A percentile compares a stretch with the other conserved stretches of the same genome.
Conservation (phyloP, 2,113 vertebrate species). For the Anas platyrhynchos region DNA sequence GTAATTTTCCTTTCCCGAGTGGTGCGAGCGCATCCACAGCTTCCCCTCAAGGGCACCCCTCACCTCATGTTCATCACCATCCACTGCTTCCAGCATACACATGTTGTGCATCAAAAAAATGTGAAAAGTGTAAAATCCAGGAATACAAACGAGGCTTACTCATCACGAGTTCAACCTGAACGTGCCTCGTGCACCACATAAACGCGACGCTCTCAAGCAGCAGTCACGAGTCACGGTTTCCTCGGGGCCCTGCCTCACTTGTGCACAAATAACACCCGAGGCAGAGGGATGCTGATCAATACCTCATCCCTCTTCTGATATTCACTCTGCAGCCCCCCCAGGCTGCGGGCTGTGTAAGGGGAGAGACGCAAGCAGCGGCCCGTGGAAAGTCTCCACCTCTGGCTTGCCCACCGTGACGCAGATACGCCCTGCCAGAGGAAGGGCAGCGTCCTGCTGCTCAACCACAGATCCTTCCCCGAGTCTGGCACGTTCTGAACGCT, state of each 20-base stretch:
- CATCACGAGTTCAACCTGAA: constrained; percentile 15
- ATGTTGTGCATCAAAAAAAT: constrained; percentile 15
- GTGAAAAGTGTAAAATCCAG: constrained; percentile 29
- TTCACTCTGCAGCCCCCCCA: background rate
- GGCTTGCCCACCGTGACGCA: constrained; percentile 8
- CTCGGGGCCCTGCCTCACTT: background rate
- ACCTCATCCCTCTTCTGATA: background rate
- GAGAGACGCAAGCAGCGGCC: background rate
- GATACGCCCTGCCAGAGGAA: constrained; percentile 45
- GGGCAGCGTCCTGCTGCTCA: constrained; percentile 48
- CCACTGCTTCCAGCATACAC: background rate
- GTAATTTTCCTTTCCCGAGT: background rate
- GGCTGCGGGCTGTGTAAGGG: background rate
- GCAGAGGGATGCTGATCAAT: background rate
- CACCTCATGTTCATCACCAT: background rate
- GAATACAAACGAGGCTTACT: constrained; percentile 12
- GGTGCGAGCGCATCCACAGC: background rate
- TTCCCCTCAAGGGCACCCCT: background rate
- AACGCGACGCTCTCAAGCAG: background rate
- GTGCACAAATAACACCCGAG: background rate
- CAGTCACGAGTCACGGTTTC: background rate
- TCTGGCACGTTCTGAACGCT: constrained; percentile 8
- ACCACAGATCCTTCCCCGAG: constrained; percentile 37
- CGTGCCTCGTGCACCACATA: fast-evolving
- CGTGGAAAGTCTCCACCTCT: constrained; percentile 18